Conservation (phyloP, 2,888 invertebrate species). For the Himalopsyche anomala region DNA sequence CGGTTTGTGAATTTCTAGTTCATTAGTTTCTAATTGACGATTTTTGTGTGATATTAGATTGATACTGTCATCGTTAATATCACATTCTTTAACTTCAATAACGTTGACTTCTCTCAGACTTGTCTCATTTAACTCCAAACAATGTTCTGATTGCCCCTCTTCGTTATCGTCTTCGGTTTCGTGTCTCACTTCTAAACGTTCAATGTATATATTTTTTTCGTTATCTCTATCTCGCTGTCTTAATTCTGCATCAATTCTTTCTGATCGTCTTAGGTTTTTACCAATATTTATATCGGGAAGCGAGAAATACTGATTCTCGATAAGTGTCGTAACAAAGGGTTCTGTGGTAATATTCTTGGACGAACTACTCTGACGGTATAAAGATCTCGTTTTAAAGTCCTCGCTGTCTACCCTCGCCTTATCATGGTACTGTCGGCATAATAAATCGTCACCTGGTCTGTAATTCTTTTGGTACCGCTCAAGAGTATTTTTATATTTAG, state of each 20-base stretch:
- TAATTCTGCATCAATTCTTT: conserved; percentile 83
- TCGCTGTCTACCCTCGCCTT: conserved; percentile 66
- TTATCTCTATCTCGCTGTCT: conserved; percentile 69
- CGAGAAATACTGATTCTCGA: conserved; percentile 84
- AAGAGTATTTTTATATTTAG: conserved; percentile 66
- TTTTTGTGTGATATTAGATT: conserved; percentile 51
- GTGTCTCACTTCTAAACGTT: conserved; percentile 66
- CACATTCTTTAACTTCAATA: conserved; percentile 57
- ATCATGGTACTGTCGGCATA: conserved; percentile 55
- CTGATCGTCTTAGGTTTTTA: conserved; percentile 83
- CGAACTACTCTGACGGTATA: conserved; percentile 70
- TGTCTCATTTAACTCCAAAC: conserved; percentile 60
- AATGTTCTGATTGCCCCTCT: conserved; percentile 73
- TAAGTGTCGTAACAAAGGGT: conserved; percentile 75
- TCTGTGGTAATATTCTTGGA: conserved; percentile 75
- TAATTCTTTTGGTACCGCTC: conserved; percentile 70
- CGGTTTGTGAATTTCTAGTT: conserved; percentile 49
- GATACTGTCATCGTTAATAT: conserved; percentile 51
- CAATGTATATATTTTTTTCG: conserved; percentile 47
- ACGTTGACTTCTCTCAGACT: conserved; percentile 58
- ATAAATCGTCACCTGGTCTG: conserved; percentile 49
- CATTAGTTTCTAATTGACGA: conserved; percentile 41
- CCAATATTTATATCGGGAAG: conserved; percentile 84
- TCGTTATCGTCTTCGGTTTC: conserved; percentile 73
- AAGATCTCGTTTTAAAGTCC: conserved; percentile 71